Base-by-base conservation (phyloP, 2,797 vertebrate species). In the Champsocephalus esox region DNA sequence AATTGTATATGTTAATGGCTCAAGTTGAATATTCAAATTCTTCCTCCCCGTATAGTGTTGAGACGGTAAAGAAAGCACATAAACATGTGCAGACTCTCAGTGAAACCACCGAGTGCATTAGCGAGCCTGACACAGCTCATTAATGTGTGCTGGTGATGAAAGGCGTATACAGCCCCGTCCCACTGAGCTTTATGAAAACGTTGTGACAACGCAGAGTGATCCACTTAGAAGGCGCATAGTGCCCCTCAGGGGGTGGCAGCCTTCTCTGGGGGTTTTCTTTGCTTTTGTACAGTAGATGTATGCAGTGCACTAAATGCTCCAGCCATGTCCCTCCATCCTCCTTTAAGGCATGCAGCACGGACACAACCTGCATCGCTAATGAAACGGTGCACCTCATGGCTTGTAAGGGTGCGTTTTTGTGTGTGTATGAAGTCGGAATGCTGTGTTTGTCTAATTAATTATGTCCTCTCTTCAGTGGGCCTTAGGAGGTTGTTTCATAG, bases 91-190 rank as follows among this genome's bases (percentile, higher is more conserved):
- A 69, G 70, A 72, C 75, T 3, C 79, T 86, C 66, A 19, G 12
- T 13, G 32, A 55, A 85, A 82, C 90, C 87, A 90, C 88, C 87
- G 88, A 82, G 5, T 80, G 89, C 88, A 92, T 94, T 92, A 92
- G 91, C 75, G 50, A 91, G 87, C 81, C 91, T 94, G 94, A 94
- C 94, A 94, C 87, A 83, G 84, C 92, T 92, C 84, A 89, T 94
- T 94, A 92, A 59, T 79, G 84, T 82, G 73, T 75, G 81, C 75
- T 56, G 75, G 71, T 91, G 92, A 93, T 94, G 89, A 95, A 94
- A 94, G 89, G 80, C 89, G 76, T 67, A 51, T 87, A 54, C 73
- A 72, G 90, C 83, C 91, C 85, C 50, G 13, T 93, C 91, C 89
- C 61, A 83, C 87, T 72, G 84, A 77, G 87, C 82, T 82, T 85